Evolutionary conservation across 1,140 invertebrate genomes (phyloP), one percentile per base, ranked within the genome.

Genomic region (Macrobrachium nipponense): DNA sequence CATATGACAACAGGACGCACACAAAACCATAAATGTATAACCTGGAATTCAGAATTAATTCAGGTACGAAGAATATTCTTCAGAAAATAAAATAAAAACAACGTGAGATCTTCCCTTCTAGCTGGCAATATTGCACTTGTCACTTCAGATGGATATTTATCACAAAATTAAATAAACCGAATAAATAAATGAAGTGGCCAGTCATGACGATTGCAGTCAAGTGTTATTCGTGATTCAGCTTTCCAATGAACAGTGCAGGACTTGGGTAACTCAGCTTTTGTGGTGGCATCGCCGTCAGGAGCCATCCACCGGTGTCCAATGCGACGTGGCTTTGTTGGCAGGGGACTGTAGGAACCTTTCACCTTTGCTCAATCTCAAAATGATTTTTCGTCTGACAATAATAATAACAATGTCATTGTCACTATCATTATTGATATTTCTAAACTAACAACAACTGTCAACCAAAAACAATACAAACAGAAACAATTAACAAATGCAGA

Each of bases 1-100:
- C 12, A 66, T 70, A 70, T 70, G 68, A 43, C 36, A 70, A 70
- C 36, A 70, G 68, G 68, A 70, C 23, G 27, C 68, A 70, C 68
- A 66, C 23, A 66, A n/a, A 23, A n/a, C 62, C 23, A 23, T 23
- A 66, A 7, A 66, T 66, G 23, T 44, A 44, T 58, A 80, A 80
- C 82, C 72, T 83, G 84, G 84, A 86, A 86, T 80, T 80, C 79
- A 79, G 12, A 64, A 23, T 68, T 60, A 86, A 75, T 80, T 86
- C 84, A 86, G 84, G 84, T 86, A 86, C 84, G 66, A 51, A 72
- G 66, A 86, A 73, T 58, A 66, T 79, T 80, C 68, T 58, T 60
- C 77, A 86, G 12, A 17, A 44, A 80, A 62, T 64, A 75, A 20
- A 70, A 36, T 86, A 76, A 51, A 18, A 64, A 27, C 73, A 75